Evolutionary conservation across 2,797 vertebrate species (phyloP).

Genomic region (Austrolebias charrua): DNA sequence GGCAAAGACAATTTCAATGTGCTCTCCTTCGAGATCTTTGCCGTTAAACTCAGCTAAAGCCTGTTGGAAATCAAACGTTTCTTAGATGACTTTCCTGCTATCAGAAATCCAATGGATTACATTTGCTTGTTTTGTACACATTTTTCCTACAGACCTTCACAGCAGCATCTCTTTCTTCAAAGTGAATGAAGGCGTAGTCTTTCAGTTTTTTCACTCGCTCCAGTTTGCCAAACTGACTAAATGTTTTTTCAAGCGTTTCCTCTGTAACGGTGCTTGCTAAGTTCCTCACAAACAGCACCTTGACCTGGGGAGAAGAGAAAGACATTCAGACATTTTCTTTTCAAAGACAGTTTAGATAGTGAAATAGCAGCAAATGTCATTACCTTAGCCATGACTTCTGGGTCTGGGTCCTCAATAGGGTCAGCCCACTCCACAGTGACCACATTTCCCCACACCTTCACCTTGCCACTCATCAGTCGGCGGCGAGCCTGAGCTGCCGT

Average conservation of each 20-base stretch:
- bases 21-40: slow-evolving; percentile 96
- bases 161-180: slow-evolving; percentile 95
- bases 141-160: slow-evolving; percentile 85
- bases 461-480: slow-evolving; percentile 97
- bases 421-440: slow-evolving; percentile 99
- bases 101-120: not conserved
- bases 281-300: slow-evolving; percentile 98
- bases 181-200: slow-evolving; percentile 99
- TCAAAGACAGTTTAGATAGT: not conserved
- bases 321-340: not conserved
- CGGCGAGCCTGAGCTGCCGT: slow-evolving; percentile 97
- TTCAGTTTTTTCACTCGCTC: slow-evolving; percentile 99
- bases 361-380: not conserved
- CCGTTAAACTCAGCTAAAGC: slow-evolving; percentile 98
- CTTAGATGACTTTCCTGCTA: not conserved
- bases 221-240: slow-evolving; percentile 96
- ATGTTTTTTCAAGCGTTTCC: slow-evolving; percentile 97
- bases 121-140: not conserved
- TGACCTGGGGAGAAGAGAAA: slow-evolving; percentile 80
- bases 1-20: slow-evolving; percentile 99
- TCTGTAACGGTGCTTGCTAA: slow-evolving; percentile 96
- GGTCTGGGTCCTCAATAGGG: slow-evolving; percentile 98
- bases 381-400: slow-evolving; percentile 99
- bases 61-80: slow-evolving; percentile 71
- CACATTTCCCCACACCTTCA: slow-evolving; percentile 98